Base-by-base conservation (phyloP, 2,888 invertebrate species). In the Tipula unca region DNA sequence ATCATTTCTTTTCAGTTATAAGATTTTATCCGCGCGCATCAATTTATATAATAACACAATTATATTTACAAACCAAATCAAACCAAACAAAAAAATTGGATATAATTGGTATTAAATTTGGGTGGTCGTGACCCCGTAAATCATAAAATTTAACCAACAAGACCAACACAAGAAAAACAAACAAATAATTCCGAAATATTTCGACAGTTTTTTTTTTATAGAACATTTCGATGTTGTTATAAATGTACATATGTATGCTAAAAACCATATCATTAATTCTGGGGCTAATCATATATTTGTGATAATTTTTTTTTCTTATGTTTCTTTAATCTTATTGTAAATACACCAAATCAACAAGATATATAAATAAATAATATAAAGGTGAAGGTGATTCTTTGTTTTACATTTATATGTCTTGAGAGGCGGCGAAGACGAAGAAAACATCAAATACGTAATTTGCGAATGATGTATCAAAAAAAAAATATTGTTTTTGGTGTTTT, bases 71-170 rank as follows among this genome's bases (percentile, higher is more conserved):
- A 69, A 69, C 25, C 69, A 10, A 69, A 69, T 13, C 69, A 10
- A 69, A 54, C 48, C 69, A 25, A 69, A 69, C 20, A 6, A 25
- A 25, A 5, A 69, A 25, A 6, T 48, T n/a, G 4, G 48, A 69
- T 25, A 69, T 69, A 69, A 69, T 69, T 69, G 69, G 69, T 69
- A 69, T 69, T 69, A 69, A 69, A 69, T 69, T 69, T 83, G 83
- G 83, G 83, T 83, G 83, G 83, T 83, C 83, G 83, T 32, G 83
- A 83, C 83, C 83, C 83, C 83, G 35, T 83, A 83, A 83, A 83
- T 83, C 69, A 69, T 69, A 69, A 69, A 69, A 69, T 10, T 69
- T 69, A 69, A 20, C 69, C 25, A 69, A 69, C 69, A 25, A 25
- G 25, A 1, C 10, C 25, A 69, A 69, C n/a, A 54, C 48, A 54